Base-by-base conservation (phyloP, 2,113 vertebrate genomes). In the Athene noctua region DNA sequence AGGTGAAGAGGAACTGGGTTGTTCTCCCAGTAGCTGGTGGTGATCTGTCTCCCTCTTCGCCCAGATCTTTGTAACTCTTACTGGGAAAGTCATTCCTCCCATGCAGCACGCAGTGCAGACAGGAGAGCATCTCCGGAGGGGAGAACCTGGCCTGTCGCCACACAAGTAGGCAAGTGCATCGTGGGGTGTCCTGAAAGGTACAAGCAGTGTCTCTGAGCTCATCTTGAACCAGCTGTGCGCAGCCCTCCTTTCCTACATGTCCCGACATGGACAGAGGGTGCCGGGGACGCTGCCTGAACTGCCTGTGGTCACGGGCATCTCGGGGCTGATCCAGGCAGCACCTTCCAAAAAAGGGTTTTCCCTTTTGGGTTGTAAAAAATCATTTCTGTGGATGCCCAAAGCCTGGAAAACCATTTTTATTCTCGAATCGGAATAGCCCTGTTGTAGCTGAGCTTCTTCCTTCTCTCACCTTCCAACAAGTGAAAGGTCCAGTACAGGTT, bases 171-270 rank as follows among this genome's bases (percentile, higher is more conserved):
- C 11, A 8, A 9, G 25, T 6, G 16, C 23, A 0, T 65, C 0
- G 2, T 2, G 3, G 13, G 13, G 4, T 5, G 27, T 63, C 52
- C 36, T 66, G 34, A 1, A 2, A 46, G 36, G 63, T 25, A 5
- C 1, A 1, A 15, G 12, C 14, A 0, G 12, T 32, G 57, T 29
- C 22, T 54, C 34, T 0, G 1, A 40, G 51, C 5, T 12, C 6
- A 1, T 11, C 19, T 11, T 16, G 29, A 34, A 2, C 34, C 0
- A 0, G 13, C 32, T 22, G 14, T 27, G 34, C 57, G 7, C 77
- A 54, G 6, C 29, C 26, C 26, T 59, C 25, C 58, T n/a, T 49
- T 62, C 13, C 29, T 36, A 27, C 58, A 2, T 52, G 27, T 40
- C 65, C 21, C 10, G 57, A 6, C 1, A 3, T 0, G 4, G 44